These are phyloP conservation scores for Chunga burmeisteri DNA, from an alignment of 2,113 vertebrate species.

Conservation along the genomic window DNA sequence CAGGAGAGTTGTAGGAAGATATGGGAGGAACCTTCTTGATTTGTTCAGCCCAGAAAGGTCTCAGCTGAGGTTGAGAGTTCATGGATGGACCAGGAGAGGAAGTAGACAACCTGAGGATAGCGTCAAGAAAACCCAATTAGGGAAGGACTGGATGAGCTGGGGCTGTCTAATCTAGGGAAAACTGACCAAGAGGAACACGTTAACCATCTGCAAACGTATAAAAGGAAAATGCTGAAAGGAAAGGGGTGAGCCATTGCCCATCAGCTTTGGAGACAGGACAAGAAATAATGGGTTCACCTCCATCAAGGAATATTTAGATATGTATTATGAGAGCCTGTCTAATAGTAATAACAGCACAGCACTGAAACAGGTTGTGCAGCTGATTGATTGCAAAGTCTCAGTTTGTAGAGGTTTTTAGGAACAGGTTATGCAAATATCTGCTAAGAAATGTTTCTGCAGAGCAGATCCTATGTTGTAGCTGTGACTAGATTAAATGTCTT, in stretches of 20 bases:
- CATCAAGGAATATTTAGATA: not conserved
- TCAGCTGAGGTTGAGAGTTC: not conserved
- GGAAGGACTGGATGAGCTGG: not conserved
- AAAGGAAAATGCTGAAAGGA: not conserved
- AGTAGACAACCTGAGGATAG: not conserved
- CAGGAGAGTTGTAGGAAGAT: not conserved
- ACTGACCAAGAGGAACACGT: not conserved
- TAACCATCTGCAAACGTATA: not conserved
- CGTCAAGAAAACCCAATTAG: not conserved
- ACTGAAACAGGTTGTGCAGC: not conserved
- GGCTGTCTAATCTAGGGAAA: not conserved
- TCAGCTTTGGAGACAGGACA: not conserved
- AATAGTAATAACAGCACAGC: not conserved
- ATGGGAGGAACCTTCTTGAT: not conserved
- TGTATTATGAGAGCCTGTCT: not conserved
- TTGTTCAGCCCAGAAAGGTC: not conserved
- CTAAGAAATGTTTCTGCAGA: not conserved
- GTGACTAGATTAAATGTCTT: not conserved
- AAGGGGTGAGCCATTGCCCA: not conserved
- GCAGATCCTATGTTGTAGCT: not conserved
- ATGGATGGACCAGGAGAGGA: not conserved
- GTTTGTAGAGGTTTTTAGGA: not conserved
- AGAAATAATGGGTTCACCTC: not conserved
- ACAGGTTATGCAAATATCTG: not conserved
- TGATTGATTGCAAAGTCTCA: not conserved